A percentile compares a stretch with the other conserved stretches of the same genome.
Evolutionary conservation across 2,113 vertebrate genomes (phyloP).

Genomic region (Macrotus californicus): DNA sequence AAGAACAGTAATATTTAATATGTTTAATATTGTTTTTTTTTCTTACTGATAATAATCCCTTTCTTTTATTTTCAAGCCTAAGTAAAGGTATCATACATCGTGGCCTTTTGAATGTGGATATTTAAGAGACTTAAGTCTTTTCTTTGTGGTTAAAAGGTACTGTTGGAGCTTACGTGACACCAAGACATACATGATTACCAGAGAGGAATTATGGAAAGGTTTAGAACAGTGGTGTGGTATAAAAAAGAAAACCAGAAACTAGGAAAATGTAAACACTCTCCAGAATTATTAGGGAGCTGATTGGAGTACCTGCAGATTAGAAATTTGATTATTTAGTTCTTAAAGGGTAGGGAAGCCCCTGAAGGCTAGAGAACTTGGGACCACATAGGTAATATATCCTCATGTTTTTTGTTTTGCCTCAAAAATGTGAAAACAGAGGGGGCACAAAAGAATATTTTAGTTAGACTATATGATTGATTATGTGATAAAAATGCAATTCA

Average conservation of each 20-base stretch:
- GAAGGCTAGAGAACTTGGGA: not conserved
- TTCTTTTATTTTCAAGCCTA: not conserved
- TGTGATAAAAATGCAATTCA: not conserved
- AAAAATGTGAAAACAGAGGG: not conserved
- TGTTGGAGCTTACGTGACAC: not conserved
- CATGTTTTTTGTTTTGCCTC: not conserved
- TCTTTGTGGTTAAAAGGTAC: not conserved
- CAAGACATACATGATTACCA: not conserved
- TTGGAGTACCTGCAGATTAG: not conserved
- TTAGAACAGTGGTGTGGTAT: not conserved
- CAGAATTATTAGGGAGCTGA: not conserved
- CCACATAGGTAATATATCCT: not conserved
- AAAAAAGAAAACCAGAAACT: not conserved
- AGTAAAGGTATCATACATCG: not conserved
- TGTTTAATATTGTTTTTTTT: slow-evolving; percentile 17
- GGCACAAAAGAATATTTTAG: not conserved
- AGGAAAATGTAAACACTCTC: not conserved
- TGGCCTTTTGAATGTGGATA: not conserved
- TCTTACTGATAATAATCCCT: not conserved
- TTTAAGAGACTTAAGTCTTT: not conserved
- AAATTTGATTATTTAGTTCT: not conserved
- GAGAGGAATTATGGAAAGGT: not conserved
- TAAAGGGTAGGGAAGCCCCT: not conserved
- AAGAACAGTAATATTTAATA: not conserved
- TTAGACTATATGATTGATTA: not conserved